Evolutionary conservation across 2,113 vertebrate genomes (phyloP).

Genomic region (Cisticola juncidis): DNA sequence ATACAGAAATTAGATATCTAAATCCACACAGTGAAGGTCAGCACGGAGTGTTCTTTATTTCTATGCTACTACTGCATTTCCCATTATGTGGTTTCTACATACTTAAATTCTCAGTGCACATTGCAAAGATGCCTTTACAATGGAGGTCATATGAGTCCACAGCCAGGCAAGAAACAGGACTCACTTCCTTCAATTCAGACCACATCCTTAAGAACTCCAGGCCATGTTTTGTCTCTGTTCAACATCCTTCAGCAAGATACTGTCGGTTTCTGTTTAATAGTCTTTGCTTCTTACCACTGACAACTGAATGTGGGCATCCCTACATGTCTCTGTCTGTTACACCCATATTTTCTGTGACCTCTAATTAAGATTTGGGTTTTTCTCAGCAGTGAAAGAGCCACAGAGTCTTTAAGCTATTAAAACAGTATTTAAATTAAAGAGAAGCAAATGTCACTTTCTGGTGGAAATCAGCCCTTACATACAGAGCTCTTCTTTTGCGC

Average conservation of each 20-base stretch:
- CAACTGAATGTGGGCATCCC: neutral
- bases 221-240: neutral
- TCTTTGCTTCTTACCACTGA: neutral
- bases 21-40: neutral
- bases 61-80: neutral
- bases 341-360: neutral
- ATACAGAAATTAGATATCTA: neutral
- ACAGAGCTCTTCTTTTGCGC: neutral
- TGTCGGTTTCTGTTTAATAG: neutral
- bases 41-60: neutral
- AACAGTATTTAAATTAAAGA: neutral
- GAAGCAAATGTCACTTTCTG: neutral
- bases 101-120: neutral
- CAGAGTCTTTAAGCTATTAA: neutral
- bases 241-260: neutral
- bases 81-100: neutral
- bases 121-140: neutral
- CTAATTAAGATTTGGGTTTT: neutral
- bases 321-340: neutral
- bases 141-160: neutral
- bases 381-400: neutral
- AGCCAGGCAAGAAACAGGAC: neutral
- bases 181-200: neutral
- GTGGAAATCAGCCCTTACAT: neutral
- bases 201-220: neutral